phyloP scores from a whole-genome alignment of 2,797 vertebrate genomes.

The Psittacula echo region DNA sequence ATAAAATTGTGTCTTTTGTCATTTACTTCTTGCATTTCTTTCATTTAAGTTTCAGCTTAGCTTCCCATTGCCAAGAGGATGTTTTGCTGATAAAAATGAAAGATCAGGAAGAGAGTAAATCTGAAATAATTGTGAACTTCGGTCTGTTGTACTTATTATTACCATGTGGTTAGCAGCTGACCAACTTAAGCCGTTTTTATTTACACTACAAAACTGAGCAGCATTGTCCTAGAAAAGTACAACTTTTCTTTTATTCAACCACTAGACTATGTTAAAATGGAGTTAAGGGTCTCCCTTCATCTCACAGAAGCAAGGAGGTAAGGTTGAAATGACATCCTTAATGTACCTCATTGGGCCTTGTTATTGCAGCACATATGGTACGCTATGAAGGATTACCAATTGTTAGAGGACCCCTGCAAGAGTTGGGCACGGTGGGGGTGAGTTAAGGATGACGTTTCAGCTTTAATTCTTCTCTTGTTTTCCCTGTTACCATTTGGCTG shows the following conservation, averaged over 20 bases:
- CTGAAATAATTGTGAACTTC: constrained; percentile 91
- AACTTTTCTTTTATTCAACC: constrained; percentile 62
- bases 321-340: constrained; percentile 63
- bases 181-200: constrained; percentile 85
- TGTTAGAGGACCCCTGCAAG: constrained; percentile 66
- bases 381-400: constrained; percentile 69
- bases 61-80: constrained; percentile 76
- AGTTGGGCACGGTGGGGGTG: constrained; percentile 61
- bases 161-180: constrained; percentile 99
- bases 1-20: constrained; percentile 60
- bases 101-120: constrained; percentile 84
- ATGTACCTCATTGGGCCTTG: constrained; percentile 59
- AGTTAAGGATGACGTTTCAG: constrained; percentile 70
- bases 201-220: constrained; percentile 81
- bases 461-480: constrained; percentile 63
- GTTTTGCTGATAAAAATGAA: constrained; percentile 81
- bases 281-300: constrained; percentile 56
- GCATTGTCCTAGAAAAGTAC: constrained; percentile 51
- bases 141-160: constrained; percentile 82
- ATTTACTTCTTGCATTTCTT: constrained; percentile 68
- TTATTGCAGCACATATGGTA: constrained; percentile 68
- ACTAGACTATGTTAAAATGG: constrained; percentile 62
- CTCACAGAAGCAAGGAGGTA: constrained; percentile 53
- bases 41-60: constrained; percentile 71
- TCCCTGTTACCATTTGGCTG: constrained; percentile 16